Evolutionary conservation across 2,888 invertebrate species (phyloP), one percentile per base, ranked within the genome.

Genomic region (Euclidia mi): DNA sequence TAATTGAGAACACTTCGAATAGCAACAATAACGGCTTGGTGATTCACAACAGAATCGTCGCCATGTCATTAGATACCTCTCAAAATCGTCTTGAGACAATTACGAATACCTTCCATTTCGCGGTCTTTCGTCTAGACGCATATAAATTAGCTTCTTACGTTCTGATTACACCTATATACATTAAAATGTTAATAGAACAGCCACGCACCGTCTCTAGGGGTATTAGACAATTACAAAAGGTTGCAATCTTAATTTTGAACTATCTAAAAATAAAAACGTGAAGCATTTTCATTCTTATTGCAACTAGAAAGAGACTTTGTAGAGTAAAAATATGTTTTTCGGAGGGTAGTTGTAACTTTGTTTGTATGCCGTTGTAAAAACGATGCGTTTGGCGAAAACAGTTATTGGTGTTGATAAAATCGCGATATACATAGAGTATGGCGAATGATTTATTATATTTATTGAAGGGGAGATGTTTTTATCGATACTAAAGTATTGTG

Each of bases 131-230:
- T 89, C 91, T 92, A 91, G 92, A 90, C 92, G 87, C 79, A 85
- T 78, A 84, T 84, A 82, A 89, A 89, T 84, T 82, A 87, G 82
- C 74, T 84, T 82, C 87, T 87, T 87, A 87, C 83, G 77, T 81
- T 79, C 75, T 83, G 81, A 89, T 90, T 84, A 86, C 85, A 79
- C 78, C 84, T 82, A 84, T 87, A 88, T 82, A 84, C 89, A 88
- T 90, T 90, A 82, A 91, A 89, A 91, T 91, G 91, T 80, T 87
- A 91, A 91, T 90, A 71, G 70, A 81, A 86, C 82, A 81, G 82
- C 85, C 81, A 82, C 81, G 81, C 82, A 83, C 82, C 79, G 82
- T 84, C 83, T 73, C 70, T 41, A 65, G 78, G 87, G 85, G 86
- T 79, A 87, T 88, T 85, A 87, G 86, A 87, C 89, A 88, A 89